phyloP scores from a whole-genome alignment of 2,113 vertebrate species.

The Varanus salvator region DNA sequence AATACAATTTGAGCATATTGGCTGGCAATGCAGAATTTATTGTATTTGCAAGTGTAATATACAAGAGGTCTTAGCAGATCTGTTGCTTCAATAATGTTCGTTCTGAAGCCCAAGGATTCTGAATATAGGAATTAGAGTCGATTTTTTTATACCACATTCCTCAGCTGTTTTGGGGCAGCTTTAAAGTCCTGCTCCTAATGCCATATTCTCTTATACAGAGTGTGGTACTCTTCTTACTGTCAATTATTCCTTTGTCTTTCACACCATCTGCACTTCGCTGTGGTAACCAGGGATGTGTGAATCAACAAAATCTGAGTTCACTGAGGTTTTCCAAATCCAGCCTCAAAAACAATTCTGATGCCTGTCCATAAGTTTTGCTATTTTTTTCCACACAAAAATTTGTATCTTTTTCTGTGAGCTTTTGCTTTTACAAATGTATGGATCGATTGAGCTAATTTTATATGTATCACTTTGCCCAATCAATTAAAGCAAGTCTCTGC shows the following conservation, averaged over 20 bases:
- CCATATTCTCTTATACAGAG: too few species aligned
- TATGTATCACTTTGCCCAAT: too few species aligned
- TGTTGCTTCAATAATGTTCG: conserved; percentile 6
- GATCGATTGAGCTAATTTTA: too few species aligned
- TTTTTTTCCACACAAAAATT: too few species aligned
- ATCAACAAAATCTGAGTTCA: too few species aligned
- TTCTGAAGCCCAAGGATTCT: not conserved
- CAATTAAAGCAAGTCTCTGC: too few species aligned
- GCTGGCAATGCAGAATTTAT: fast-evolving
- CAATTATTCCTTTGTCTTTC: not conserved
- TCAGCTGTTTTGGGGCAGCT: not conserved
- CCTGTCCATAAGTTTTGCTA: too few species aligned
- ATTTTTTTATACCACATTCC: not conserved
- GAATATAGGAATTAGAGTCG: not conserved
- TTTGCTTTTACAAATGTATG: too few species aligned
- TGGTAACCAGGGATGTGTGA: not conserved
- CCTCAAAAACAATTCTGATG: too few species aligned
- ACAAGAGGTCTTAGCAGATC: not conserved
- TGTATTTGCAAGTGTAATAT: not conserved
- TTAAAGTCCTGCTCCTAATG: not conserved
- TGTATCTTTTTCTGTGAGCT: too few species aligned
- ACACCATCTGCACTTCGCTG: not conserved
- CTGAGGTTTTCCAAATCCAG: too few species aligned
- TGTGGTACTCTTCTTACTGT: too few species aligned
- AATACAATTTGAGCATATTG: not conserved